Evolutionary conservation across 2,888 invertebrate genomes (phyloP), one percentile per base, ranked within the genome.

Genomic region (Zeuzera pyrina): DNA sequence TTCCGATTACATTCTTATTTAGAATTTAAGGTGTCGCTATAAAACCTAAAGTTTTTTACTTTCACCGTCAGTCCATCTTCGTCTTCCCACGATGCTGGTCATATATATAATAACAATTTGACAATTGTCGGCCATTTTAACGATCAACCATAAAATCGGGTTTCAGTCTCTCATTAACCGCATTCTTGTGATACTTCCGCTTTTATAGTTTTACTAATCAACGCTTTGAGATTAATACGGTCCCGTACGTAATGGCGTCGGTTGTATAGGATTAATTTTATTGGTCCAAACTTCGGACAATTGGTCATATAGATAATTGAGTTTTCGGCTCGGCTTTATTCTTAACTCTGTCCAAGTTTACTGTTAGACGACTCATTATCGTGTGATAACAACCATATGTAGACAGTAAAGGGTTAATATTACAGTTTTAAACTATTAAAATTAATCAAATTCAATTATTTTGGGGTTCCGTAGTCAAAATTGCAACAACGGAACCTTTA

Each of bases 161-260:
- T 71, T 77, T 74, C 65, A 71, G 71, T 46, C 69, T 68, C 76
- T 79, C 79, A 81, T 79, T 81, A 78, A 77, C 79, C 77, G 73
- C 81, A 83, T 83, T 83, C 81, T 67, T 76, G 62, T 72, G 76
- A 79, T 78, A 81, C 78, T 81, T 81, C 81, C 79, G 77, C 76
- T 76, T 81, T 83, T 81, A 83, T 81, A 83, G 81, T 79, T 79
- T 78, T 73, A 79, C 78, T 81, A 81, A 81, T 81, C 81, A 81
- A 81, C 77, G 76, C 72, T 61, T 62, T 49, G 63, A 79, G 78
- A 78, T 81, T 79, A 79, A 78, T 81, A 67, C 66, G 65, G 74
- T 69, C 66, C 57, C 59, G 63, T 63, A 63, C 55, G 73, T 79
- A 77, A 78, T 79, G 72, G 79, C 66, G 69, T 73, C 54, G 70